Evolutionary conservation across 2,797 vertebrate genomes (phyloP).

Genomic region (Coracias cyanogaster): DNA sequence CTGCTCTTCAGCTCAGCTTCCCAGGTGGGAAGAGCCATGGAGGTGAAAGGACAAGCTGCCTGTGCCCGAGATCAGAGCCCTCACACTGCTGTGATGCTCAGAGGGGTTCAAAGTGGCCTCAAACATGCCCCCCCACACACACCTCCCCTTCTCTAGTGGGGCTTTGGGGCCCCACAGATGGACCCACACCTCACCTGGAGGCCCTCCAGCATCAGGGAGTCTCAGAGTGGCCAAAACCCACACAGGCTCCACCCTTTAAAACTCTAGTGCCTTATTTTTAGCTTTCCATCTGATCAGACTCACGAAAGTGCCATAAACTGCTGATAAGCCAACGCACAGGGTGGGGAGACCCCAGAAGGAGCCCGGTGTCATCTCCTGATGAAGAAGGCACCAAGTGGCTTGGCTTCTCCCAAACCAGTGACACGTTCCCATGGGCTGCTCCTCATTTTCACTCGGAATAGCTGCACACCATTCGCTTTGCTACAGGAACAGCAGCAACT

Average conservation of each 20-base stretch:
- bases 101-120: neutral
- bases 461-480: accelerated
- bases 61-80: accelerated
- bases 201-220: neutral
- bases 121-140: accelerated
- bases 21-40: accelerated
- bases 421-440: neutral
- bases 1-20: neutral
- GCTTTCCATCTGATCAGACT: neutral
- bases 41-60: neutral
- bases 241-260: neutral
- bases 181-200: neutral
- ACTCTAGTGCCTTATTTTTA: neutral
- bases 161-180: accelerated
- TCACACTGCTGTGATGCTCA: accelerated
- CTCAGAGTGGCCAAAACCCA: neutral
- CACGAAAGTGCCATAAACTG: neutral
- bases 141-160: accelerated
- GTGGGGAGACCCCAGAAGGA: neutral
- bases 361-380: accelerated
- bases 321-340: accelerated
- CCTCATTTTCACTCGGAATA: neutral
- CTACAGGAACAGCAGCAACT: neutral
- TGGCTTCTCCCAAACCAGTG: accelerated
- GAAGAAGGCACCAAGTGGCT: neutral